Evolutionary conservation across 2,888 invertebrate genomes (phyloP).

Genomic region (Saturnia pavonia): DNA sequence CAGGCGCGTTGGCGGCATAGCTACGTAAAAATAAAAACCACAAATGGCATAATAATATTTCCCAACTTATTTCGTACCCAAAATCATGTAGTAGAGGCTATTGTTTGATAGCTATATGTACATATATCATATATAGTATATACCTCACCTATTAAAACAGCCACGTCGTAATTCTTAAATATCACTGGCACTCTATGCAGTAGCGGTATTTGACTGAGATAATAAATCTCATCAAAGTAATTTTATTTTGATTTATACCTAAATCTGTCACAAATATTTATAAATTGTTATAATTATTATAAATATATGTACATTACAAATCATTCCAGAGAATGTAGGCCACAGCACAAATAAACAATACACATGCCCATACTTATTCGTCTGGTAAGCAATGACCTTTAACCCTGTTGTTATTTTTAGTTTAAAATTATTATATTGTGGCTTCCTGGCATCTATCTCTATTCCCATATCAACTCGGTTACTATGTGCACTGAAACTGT

Average conservation of each 20-base stretch:
- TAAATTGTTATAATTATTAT: not conserved
- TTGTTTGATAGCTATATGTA: too few species aligned
- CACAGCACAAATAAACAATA: conserved; percentile 32
- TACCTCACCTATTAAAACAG: too few species aligned
- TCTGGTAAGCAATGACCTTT: conserved; percentile 48
- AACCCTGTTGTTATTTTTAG: conserved; percentile 30
- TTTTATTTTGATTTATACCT: not conserved
- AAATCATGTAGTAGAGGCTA: too few species aligned
- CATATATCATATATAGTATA: too few species aligned
- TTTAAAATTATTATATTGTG: conserved; percentile 21
- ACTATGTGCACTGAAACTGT: conserved; percentile 54
- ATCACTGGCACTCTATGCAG: not conserved
- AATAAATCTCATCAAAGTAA: not conserved
- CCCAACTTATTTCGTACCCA: too few species aligned
- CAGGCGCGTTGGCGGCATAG: too few species aligned
- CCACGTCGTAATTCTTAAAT: too few species aligned
- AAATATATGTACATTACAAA: not conserved
- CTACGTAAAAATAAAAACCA: too few species aligned
- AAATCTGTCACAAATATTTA: too few species aligned
- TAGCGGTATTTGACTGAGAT: not conserved
- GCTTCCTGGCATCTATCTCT: conserved; percentile 43
- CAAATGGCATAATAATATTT: too few species aligned
- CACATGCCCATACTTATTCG: conserved; percentile 25
- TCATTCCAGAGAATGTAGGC: conserved; percentile 30
- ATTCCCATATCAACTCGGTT: conserved; percentile 44